These are phyloP conservation scores for Fragum whitleyi DNA, from an alignment of 2,888 invertebrate genomes.

Conservation along the genomic window DNA sequence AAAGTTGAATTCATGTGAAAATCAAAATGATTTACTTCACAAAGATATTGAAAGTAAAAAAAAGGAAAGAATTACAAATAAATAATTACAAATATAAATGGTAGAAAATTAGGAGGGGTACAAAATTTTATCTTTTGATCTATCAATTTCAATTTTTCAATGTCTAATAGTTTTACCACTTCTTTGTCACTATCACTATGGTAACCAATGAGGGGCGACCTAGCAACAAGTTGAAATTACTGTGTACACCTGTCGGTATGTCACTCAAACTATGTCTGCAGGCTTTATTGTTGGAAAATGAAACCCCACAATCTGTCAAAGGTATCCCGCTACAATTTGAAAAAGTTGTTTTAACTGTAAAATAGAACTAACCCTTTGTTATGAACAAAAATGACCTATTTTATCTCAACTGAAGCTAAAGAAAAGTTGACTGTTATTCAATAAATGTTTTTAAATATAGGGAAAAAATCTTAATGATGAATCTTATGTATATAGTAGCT, in stretches of 20 bases:
- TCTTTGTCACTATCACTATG: slow-evolving; percentile 14
- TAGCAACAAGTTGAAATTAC: slow-evolving; percentile 29
- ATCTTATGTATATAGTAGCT: too few species aligned
- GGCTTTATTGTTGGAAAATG: slow-evolving; percentile 19
- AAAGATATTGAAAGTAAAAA: background rate
- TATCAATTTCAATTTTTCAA: slow-evolving; percentile 9
- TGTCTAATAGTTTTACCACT: slow-evolving; percentile 18
- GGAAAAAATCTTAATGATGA: too few species aligned
- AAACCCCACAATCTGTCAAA: slow-evolving; percentile 20
- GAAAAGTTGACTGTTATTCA: too few species aligned
- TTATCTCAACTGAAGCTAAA: too few species aligned
- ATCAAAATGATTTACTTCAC: background rate
- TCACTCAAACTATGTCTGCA: slow-evolving; percentile 12
- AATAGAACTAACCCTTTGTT: background rate
- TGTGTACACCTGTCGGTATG: slow-evolving; percentile 19
- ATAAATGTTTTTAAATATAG: too few species aligned
- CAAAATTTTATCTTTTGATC: slow-evolving; percentile 27
- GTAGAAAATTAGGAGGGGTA: background rate
- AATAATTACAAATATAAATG: background rate
- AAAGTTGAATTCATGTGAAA: background rate
- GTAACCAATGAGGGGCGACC: slow-evolving; percentile 2
- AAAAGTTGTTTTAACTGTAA: background rate
- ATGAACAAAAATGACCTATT: too few species aligned
- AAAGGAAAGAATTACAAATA: background rate
- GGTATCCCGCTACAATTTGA: background rate